These are phyloP conservation scores for Ceratosolen fusciceps DNA, from an alignment of 1,140 invertebrate genomes.

Conservation along the genomic window DNA sequence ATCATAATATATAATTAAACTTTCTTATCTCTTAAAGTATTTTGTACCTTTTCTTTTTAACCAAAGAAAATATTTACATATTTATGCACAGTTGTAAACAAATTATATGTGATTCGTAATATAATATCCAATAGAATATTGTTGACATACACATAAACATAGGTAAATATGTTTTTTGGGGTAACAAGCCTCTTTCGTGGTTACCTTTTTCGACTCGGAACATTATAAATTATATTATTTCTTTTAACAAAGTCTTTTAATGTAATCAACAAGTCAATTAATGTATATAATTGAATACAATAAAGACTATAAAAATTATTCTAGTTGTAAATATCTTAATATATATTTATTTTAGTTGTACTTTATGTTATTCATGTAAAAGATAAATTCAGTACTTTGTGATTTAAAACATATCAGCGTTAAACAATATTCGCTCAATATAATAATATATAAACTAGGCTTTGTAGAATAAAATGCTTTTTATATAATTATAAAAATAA, in stretches of 20 bases:
- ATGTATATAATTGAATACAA: conserved; percentile 37
- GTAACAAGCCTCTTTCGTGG: conserved; percentile 23
- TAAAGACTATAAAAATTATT: conserved; percentile 34
- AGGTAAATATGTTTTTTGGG: background rate
- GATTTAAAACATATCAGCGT: conserved; percentile 34
- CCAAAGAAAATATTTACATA: conserved; percentile 1
- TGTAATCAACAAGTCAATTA: conserved; percentile 14
- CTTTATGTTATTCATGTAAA: background rate
- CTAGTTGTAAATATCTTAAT: background rate
- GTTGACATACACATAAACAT: background rate
- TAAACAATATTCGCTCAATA: conserved; percentile 12
- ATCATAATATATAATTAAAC: background rate
- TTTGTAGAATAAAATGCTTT: background rate
- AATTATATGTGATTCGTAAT: background rate
- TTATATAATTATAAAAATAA: conserved; percentile 20
- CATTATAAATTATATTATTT: background rate
- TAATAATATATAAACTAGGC: background rate
- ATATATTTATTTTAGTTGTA: too few species aligned
- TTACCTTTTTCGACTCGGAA: background rate
- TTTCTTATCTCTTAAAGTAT: conserved; percentile 20
- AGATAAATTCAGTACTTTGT: conserved; percentile 16
- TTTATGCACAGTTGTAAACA: background rate
- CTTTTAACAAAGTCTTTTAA: background rate
- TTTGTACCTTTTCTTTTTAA: conserved; percentile 12
- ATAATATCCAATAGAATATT: background rate